Percentiles rank a stretch among this genome's conserved stretches.
phyloP scores from a whole-genome alignment of 2,888 invertebrate genomes.

The Drosophila peninsularis region DNA sequence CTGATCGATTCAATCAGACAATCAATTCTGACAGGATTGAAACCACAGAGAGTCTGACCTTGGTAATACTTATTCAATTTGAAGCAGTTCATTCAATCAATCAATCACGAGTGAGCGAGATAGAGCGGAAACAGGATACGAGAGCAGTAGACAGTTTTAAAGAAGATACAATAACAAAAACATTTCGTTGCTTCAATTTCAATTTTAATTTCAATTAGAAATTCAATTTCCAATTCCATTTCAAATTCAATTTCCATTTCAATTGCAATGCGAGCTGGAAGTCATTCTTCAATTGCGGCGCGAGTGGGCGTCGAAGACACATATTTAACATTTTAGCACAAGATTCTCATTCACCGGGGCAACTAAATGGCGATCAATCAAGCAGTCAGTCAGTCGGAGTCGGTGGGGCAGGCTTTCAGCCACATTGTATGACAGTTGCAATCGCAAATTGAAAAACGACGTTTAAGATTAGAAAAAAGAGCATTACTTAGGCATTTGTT shows the following conservation, averaged over 20 bases:
- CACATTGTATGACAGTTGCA: constrained; percentile 44
- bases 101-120: not conserved
- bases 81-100: not conserved
- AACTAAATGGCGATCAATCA: constrained; percentile 7
- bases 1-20: no score
- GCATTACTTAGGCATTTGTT: constrained; percentile 10
- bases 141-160: no score
- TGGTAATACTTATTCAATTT: no score
- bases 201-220: no score
- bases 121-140: not conserved
- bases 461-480: constrained; percentile 22
- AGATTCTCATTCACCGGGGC: not conserved
- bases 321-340: constrained; percentile 13
- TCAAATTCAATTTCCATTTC: not conserved
- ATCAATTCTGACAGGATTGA: not conserved
- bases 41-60: not conserved
- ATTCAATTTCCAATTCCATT: not conserved
- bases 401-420: constrained; percentile 1
- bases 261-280: not conserved
- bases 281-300: not conserved
- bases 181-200: not conserved
- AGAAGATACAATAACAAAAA: no score
- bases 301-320: constrained; percentile 4
- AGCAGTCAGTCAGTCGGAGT: not conserved
- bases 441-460: constrained; percentile 20